Evolutionary conservation across 2,888 invertebrate genomes (phyloP).

Genomic region (Callinectes sapidus): DNA sequence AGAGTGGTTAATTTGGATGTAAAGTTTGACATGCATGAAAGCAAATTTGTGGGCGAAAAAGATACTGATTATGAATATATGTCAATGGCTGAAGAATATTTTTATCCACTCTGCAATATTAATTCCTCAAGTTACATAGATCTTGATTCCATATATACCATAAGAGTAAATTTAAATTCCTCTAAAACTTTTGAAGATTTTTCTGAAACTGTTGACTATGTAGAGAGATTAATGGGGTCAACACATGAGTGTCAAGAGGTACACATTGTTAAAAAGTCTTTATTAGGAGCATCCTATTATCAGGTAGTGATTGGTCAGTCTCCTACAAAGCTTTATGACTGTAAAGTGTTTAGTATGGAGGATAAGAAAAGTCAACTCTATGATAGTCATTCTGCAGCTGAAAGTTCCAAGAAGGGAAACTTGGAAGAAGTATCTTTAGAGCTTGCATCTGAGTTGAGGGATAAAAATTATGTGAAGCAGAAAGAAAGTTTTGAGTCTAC

Average conservation of each 20-base stretch:
- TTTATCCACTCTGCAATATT: not conserved
- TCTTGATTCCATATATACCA: not conserved
- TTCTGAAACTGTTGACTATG: constrained; percentile 49
- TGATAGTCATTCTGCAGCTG: constrained; percentile 7
- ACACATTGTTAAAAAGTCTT: constrained; percentile 38
- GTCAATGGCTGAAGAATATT: not conserved
- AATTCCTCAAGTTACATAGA: not conserved
- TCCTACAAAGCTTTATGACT: constrained; percentile 47
- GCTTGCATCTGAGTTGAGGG: constrained; percentile 7
- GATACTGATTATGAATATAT: not conserved
- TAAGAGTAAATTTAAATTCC: constrained; percentile 41
- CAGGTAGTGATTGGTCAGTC: constrained; percentile 54
- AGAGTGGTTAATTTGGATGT: not conserved
- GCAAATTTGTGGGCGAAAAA: not conserved
- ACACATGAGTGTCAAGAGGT: constrained; percentile 55
- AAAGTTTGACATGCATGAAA: not conserved
- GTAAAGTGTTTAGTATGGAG: constrained; percentile 53
- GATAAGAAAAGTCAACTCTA: not conserved
- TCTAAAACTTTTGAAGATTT: constrained; percentile 51
- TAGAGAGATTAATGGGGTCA: constrained; percentile 52
- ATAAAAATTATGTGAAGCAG: not conserved
- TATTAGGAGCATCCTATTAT: constrained; percentile 45
- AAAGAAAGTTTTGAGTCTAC: not conserved
- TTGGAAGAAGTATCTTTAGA: constrained; percentile 45
- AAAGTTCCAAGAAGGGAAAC: not conserved